phyloP scores from a whole-genome alignment of 2,797 vertebrate genomes.

The Enteromius argenteus region DNA sequence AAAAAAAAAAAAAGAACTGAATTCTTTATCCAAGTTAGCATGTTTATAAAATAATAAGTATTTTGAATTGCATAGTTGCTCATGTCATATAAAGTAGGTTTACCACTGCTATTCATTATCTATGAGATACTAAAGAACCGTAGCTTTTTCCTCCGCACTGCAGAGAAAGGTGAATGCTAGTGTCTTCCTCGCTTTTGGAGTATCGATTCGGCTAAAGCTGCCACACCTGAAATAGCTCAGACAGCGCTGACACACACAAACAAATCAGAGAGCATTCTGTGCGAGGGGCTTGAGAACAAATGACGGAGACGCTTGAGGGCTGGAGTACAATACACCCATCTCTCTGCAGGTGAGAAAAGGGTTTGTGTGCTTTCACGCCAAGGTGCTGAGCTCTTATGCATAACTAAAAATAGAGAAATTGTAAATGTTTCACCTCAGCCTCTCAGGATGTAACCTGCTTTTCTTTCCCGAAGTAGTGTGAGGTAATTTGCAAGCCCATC shows the following conservation, averaged over 20 bases:
- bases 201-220: slow-evolving; percentile 74
- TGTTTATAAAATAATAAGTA: neutral
- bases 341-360: neutral
- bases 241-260: slow-evolving; percentile 42
- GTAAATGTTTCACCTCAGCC: slow-evolving; percentile 48
- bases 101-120: neutral
- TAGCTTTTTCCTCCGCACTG: slow-evolving; percentile 49
- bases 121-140: neutral
- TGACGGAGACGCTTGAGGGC: neutral
- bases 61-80: neutral
- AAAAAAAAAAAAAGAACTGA: neutral
- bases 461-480: slow-evolving; percentile 25
- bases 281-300: slow-evolving; percentile 2
- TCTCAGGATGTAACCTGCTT: slow-evolving; percentile 52
- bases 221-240: slow-evolving; percentile 76
- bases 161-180: slow-evolving; percentile 53
- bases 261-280: slow-evolving; percentile 14
- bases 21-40: neutral
- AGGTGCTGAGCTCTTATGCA: neutral
- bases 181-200: slow-evolving; percentile 46
- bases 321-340: slow-evolving; percentile 2
- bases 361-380: neutral
- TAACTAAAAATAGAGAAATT: slow-evolving; percentile 53
- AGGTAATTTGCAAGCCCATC: slow-evolving; percentile 40
- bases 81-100: neutral